Evolutionary conservation across 1,140 invertebrate species (phyloP), one percentile per base, ranked within the genome.

Genomic region (Eumeta japonica): DNA sequence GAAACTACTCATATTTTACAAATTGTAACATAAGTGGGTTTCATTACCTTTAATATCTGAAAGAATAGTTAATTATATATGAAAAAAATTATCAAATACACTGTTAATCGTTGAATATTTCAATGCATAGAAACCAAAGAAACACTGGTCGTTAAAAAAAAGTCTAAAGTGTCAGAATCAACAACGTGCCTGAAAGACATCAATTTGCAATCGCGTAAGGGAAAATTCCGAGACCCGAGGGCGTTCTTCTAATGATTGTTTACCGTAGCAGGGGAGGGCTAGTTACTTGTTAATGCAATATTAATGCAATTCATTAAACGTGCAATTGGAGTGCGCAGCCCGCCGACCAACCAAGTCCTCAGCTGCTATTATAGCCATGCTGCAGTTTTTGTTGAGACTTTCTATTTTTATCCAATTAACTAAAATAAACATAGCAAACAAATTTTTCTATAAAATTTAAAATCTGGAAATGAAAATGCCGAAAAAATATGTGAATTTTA

Each of bases 231-330:
- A 39, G 41, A 50, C 46, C 49, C 49, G 42, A 37, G 27, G 28
- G 34, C 37, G 28, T 10, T 16, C 35, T 37, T 39, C 59, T 66
- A 72, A 72, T 70, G 66, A 74, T 67, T 75, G 72, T 73, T 71
- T 72, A 58, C 62, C 42, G 41, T 40, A 30, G 28, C 12, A 42
- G 55, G 52, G 55, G 61, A 52, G 42, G 43, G 58, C 56, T 59
- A 63, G 58, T 61, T 58, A 63, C 67, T 57, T 55, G 62, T 58
- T 77, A 76, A 76, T 77, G 65, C 65, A 77, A 77, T 77, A 77
- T 77, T 77, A 76, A 77, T 75, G 70, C 67, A 73, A 72, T 75
- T 77, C 75, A 77, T 77, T 77, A 77, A 74, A 66, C 75, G 56
- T 63, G 60, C 68, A 67, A 64, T 62, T 73, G 57, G 62, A 72